Evolutionary conservation across 2,797 vertebrate genomes (phyloP).

Genomic region (Enteromius radiatus): DNA sequence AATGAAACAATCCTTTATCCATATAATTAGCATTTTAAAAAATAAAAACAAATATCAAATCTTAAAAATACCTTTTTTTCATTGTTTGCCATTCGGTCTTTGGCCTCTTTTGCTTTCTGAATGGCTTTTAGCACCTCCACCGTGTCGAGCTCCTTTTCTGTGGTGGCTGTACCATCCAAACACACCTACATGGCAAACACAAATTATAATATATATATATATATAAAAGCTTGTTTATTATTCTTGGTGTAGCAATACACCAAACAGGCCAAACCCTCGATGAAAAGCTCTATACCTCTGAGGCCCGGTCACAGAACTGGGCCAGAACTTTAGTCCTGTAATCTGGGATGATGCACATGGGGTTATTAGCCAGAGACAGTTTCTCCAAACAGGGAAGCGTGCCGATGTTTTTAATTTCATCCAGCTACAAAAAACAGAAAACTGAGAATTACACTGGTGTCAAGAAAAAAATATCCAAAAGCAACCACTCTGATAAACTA

Average conservation of each 20-base stretch:
- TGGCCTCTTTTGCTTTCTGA: slow-evolving; percentile 96
- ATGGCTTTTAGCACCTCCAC: slow-evolving; percentile 98
- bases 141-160: slow-evolving; percentile 95
- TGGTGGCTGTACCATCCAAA: slow-evolving; percentile 85
- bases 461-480: neutral
- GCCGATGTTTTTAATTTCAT: slow-evolving; percentile 89
- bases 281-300: slow-evolving; percentile 83
- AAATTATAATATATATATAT: neutral
- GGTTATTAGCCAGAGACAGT: slow-evolving; percentile 85
- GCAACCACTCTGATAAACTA: slow-evolving; percentile 60
- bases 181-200: slow-evolving; percentile 81
- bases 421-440: slow-evolving; percentile 81
- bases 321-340: slow-evolving; percentile 96
- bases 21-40: neutral
- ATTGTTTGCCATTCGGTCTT: slow-evolving; percentile 84
- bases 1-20: neutral
- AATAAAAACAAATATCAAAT: neutral
- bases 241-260: neutral
- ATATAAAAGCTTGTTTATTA: neutral
- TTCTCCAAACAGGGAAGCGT: slow-evolving; percentile 92
- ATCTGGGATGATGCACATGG: slow-evolving; percentile 94
- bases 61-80: slow-evolving; percentile 88
- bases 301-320: slow-evolving; percentile 93
- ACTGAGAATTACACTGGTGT: too few relatives aligned
- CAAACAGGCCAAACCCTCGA: neutral